These are phyloP conservation scores for Melanostigma gelatinosum DNA, from an alignment of 2,113 vertebrate genomes.

Conservation along the genomic window DNA sequence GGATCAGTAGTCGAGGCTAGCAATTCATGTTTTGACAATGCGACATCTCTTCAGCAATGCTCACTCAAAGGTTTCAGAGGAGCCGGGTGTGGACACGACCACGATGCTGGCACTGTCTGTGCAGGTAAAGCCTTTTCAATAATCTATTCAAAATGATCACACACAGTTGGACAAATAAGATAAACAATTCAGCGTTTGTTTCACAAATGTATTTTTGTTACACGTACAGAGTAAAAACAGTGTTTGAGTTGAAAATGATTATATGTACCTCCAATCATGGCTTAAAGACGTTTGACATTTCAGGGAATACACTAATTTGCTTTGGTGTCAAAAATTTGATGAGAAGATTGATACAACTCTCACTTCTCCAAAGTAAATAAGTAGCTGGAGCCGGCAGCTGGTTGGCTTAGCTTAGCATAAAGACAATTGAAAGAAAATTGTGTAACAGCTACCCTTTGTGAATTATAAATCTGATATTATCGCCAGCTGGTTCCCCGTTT, in stretches of 20 bases:
- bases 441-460: neutral
- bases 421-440: neutral
- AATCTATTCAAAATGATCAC: neutral
- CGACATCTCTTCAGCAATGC: slow-evolving; percentile 57
- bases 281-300: neutral
- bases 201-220: neutral
- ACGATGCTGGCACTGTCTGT: slow-evolving; percentile 54
- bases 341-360: neutral
- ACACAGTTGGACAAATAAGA: neutral
- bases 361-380: neutral
- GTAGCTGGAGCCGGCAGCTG: neutral
- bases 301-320: neutral
- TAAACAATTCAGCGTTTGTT: neutral
- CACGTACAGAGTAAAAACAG: neutral
- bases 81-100: slow-evolving; percentile 58
- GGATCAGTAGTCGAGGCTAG: slow-evolving; percentile 58
- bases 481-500: neutral
- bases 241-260: neutral
- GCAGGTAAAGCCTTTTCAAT: slow-evolving; percentile 56
- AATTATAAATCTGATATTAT: neutral
- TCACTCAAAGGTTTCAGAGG: slow-evolving; percentile 47
- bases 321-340: neutral
- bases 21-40: slow-evolving; percentile 58
- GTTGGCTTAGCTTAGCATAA: neutral
- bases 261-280: neutral